A percentile compares a stretch with the other conserved stretches of the same genome.
Evolutionary conservation across 30 jellyfish, hydroid and myxozoan genomes (phyloP).

Genomic region (Hydractinia echinata): DNA sequence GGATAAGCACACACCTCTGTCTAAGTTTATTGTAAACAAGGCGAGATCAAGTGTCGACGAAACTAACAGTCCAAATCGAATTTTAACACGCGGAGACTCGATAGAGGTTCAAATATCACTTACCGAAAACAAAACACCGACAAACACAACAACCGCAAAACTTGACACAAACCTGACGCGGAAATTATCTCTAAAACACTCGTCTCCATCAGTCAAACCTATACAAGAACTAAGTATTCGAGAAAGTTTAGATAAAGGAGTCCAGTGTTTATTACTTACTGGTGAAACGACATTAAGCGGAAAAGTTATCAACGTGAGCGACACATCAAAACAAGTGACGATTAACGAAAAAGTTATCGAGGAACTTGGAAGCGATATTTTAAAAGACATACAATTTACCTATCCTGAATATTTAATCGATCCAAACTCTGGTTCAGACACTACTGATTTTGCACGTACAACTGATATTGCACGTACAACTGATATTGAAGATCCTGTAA

Average conservation of each 20-base stretch:
- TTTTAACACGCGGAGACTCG: slow-evolving; percentile 4
- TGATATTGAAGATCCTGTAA: slow-evolving; percentile 3
- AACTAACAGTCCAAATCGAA: slow-evolving; percentile 3
- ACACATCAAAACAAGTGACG: neutral
- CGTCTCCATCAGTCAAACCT: neutral
- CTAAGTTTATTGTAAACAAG: slow-evolving; percentile 7
- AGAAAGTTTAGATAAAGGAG: slow-evolving; percentile 7
- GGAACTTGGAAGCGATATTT: slow-evolving; percentile 15
- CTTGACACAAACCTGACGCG: neutral
- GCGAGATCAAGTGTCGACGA: slow-evolving; percentile 1
- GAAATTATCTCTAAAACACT: neutral
- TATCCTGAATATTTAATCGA: slow-evolving; percentile 1
- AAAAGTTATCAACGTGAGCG: slow-evolving; percentile 14
- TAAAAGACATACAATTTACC: slow-evolving; percentile 17
- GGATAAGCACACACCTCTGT: neutral
- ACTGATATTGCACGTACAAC: too few relatives aligned
- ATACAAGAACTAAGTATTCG: neutral
- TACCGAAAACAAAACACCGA: neutral
- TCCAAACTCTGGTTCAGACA: neutral
- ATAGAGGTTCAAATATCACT: slow-evolving; percentile 17
- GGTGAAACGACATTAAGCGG: slow-evolving; percentile 44
- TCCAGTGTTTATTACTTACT: slow-evolving; percentile 26
- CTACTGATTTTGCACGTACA: neutral
- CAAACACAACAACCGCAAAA: neutral
- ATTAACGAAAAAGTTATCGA: neutral